Base-by-base conservation (phyloP, 2,113 vertebrate genomes). In the Pelvicachromis taeniatus region DNA sequence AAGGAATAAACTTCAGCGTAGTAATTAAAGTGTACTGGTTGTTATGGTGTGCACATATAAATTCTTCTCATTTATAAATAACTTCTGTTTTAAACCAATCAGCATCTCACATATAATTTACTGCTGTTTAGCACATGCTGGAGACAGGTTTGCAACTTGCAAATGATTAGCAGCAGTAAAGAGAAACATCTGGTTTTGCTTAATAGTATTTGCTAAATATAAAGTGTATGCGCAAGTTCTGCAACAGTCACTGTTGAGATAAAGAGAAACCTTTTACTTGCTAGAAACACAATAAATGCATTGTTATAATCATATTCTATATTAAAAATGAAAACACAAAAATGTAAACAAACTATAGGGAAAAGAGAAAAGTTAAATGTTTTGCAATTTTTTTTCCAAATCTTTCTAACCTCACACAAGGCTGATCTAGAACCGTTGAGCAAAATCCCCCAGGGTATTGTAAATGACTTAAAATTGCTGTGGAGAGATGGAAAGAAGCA, bases 151-250 rank as follows among this genome's bases (percentile, higher is more conserved):
- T 87, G 70, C 40, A 68, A 85, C 48, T 38, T 84, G 17, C 50
- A 73, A 87, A 65, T 84, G 68, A 80, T 83, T 75, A 87, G 77
- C 59, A 53, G 73, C 38, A 21, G 31, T 29, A 14, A 77, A 83
- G 83, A 53, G 26, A 48, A 70, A 52, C 33, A 86, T 70, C 53
- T 90, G 85, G 40, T 83, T 87, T 89, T 83, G 26, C 26, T 52
- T 48, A 70, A 42, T 17, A 1, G 21, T 48, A 3, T 29, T 9
- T 55, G n/a, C 12, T 19, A 31, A 48, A 50, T 78, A 48, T 31
- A 52, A 11, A 77, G 23, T 58, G 17, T 13, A 7, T 77, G 23
- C 59, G 77, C 9, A 38, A 14, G 78, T 29, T 68, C 23, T 65
- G 79, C 52, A 78, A 5, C 4, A 17, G 16, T 10, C 12, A 45